Evolutionary conservation across 2,797 vertebrate genomes (phyloP), one percentile per base, ranked within the genome.

Genomic region (Leptodactylus fallax): DNA sequence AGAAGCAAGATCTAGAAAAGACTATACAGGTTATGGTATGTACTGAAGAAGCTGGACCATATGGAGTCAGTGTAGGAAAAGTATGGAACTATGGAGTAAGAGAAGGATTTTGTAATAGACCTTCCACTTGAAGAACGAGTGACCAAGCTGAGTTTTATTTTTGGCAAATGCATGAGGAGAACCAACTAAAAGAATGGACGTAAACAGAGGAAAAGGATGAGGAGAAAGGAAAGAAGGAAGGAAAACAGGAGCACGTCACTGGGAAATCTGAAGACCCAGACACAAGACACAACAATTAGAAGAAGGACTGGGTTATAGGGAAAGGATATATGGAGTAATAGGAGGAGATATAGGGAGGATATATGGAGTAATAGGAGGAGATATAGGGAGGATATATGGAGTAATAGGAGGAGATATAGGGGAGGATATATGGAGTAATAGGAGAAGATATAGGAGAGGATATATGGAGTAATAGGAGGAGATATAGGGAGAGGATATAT

Each of bases 391-490:
- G 65, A 13, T 67, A 67, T 67, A 67, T 67, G 65, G 65, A 27
- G 23, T 67, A 27, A 67, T 67, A 67, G 23, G 63, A 25, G 63
- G 23, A 67, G 63, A 23, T 49, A 65, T 21, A 27, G 19, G 36
- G 36, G 63, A 67, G 63, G 63, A 12, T 67, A 67, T 27, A 67
- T 67, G 63, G 63, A 25, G 11, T 67, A 67, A 67, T 67, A 67
- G 63, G 25, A 55, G 21, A 49, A 21, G 47, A 17, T 78, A 45
- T 67, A 85, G 72, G 12, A 16, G 45, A 25, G 58, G 83, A 25
- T 49, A 63, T 53, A 78, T 78, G 74, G 25, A 85, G 76, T 63
- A 79, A 79, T 56, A 69, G 47, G 72, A 65, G 45, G 58, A 53
- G 71, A 74, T 74, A 74, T 74, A 74, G 71, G 63, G 63, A 10